These are phyloP conservation scores for Fissipunctia ypsillon DNA, from an alignment of 2,888 invertebrate species.

Conservation along the genomic window DNA sequence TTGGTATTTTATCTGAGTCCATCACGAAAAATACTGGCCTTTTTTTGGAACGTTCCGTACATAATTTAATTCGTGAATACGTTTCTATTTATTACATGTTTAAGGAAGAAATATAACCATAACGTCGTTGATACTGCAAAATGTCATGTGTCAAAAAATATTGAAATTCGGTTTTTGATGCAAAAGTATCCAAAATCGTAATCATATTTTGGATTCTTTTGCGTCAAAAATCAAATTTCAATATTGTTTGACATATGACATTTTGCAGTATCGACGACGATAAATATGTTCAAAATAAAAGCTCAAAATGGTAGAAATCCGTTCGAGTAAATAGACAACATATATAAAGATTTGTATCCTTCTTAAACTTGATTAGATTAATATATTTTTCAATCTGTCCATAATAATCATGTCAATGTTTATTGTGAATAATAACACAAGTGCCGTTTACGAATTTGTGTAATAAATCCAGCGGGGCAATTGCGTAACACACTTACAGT, in stretches of 20 bases:
- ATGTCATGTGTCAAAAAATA: too few relatives aligned
- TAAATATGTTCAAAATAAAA: background rate
- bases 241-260: too few relatives aligned
- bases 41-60: background rate
- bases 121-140: too few relatives aligned
- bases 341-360: constrained; percentile 34
- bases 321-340: background rate
- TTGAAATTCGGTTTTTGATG: too few relatives aligned
- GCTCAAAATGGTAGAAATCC: background rate
- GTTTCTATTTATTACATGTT: constrained; percentile 7
- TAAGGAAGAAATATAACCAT: constrained; percentile 3
- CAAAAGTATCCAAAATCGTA: too few relatives aligned
- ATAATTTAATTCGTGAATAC: constrained; percentile 29
- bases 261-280: too few relatives aligned
- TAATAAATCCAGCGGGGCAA: constrained; percentile 55
- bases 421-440: constrained; percentile 54
- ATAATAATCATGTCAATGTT: constrained; percentile 42
- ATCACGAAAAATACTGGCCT: background rate
- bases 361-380: constrained; percentile 50
- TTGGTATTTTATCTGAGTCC: constrained; percentile 1
- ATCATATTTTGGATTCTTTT: too few relatives aligned
- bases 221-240: too few relatives aligned
- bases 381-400: constrained; percentile 41
- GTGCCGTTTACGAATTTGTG: constrained; percentile 44
- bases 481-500: too few relatives aligned